Conservation (phyloP, 2,888 invertebrate species). For the Campaea margaritaria region DNA sequence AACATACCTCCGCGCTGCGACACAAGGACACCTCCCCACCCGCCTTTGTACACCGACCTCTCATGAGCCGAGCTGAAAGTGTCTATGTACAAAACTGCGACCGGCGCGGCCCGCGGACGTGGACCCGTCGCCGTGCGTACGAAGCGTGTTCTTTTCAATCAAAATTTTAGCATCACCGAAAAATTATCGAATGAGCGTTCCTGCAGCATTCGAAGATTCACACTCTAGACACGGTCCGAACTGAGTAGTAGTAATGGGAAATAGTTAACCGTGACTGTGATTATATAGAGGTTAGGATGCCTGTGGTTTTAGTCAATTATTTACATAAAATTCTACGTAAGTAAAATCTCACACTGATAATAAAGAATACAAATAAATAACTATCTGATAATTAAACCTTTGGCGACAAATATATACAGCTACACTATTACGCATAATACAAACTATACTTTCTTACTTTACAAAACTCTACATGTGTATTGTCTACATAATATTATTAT, state of each 20-base stretch:
- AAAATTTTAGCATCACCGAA: background rate
- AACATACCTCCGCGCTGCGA: conserved; percentile 63
- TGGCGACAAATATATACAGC: conserved; percentile 41
- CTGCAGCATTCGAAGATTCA: background rate
- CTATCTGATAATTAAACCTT: conserved; percentile 9
- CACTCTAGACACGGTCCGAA: background rate
- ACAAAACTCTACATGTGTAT: conserved; percentile 28
- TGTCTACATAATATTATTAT: conserved; percentile 28
- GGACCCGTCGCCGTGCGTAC: background rate
- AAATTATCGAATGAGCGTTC: background rate
- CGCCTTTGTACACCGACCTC: conserved; percentile 41
- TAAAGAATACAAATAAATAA: background rate
- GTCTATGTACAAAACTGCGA: conserved; percentile 27
- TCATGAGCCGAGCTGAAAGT: conserved; percentile 36
- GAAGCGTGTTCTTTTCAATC: background rate
- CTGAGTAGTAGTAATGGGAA: conserved; percentile 8
- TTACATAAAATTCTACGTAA: conserved; percentile 37
- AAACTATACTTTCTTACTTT: conserved; percentile 26
- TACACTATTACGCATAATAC: conserved; percentile 22
- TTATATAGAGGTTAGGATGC: conserved; percentile 16
- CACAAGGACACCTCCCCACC: conserved; percentile 38
- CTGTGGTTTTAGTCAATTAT: conserved; percentile 33
- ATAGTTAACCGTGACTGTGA: conserved; percentile 24
- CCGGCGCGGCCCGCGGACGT: no score
- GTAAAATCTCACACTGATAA: conserved; percentile 27